Percentiles rank a stretch among this genome's conserved stretches.
phyloP scores from a whole-genome alignment of 1,140 invertebrate genomes.

The Drosophila pseudoananassae region DNA sequence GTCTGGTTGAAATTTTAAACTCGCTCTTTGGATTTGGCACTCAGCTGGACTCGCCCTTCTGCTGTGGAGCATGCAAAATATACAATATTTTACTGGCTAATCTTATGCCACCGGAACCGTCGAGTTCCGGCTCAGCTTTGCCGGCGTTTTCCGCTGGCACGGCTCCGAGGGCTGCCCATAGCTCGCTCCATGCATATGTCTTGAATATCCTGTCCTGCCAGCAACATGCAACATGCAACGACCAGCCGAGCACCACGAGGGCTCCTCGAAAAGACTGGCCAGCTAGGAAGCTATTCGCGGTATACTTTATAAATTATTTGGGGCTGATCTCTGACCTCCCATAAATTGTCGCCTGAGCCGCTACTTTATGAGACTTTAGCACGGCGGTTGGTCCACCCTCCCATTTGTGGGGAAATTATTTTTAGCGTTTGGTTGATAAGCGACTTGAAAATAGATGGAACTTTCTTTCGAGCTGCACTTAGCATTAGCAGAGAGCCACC shows the following conservation, averaged over 20 bases:
- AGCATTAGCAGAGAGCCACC: constrained; percentile 66
- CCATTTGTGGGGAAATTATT: constrained; percentile 35
- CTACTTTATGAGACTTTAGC: constrained; percentile 16
- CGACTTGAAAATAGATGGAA: constrained; percentile 31
- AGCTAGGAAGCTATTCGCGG: constrained; percentile 12
- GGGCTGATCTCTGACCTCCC: constrained; percentile 14
- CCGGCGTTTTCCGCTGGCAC: constrained; percentile 63
- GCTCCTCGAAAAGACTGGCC: constrained; percentile 10
- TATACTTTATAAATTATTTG: constrained; percentile 7
- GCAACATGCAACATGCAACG: constrained; percentile 34
- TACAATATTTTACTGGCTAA: constrained; percentile 70
- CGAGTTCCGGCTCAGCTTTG: constrained; percentile 70
- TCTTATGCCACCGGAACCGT: constrained; percentile 66
- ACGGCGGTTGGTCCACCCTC: constrained; percentile 1
- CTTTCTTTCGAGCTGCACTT: constrained; percentile 46
- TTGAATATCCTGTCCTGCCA: constrained; percentile 44
- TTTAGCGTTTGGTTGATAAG: constrained; percentile 52
- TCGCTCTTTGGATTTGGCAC: constrained; percentile 38
- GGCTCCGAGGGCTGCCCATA: constrained; percentile 8
- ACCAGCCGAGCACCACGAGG: neutral
- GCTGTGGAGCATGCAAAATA: constrained; percentile 57
- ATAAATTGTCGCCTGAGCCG: constrained; percentile 34
- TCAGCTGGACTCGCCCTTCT: constrained; percentile 40
- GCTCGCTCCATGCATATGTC: constrained; percentile 61
- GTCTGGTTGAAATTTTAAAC: constrained; percentile 27